Base-by-base conservation (phyloP, 2,113 vertebrate species). In the Ptychochromis oligacanthus region DNA sequence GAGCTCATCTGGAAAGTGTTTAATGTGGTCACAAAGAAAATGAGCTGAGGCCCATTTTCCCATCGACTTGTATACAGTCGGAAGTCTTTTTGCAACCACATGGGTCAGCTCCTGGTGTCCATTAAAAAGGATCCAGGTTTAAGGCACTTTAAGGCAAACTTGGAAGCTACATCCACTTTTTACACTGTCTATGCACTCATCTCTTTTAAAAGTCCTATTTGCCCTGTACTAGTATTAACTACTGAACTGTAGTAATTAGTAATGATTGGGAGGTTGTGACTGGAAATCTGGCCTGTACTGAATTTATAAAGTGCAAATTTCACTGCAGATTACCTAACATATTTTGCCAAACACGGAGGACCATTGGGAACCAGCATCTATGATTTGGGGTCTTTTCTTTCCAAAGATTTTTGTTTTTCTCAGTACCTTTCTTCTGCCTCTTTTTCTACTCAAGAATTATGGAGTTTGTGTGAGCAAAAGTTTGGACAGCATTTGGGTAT, bases 361-460 rank as follows among this genome's bases (percentile, higher is more conserved):
- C 46, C 67, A 34, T 11, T 54, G 26, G 31, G 46, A 34, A 26
- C 9, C 26, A 9, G 46, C 11, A 1, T 34, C 65, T 72, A 10
- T 4, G 11, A 72, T 72, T 72, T 72, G 67, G 31, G 46, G 26
- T 54, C 67, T 72, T 34, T 72, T 72, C 46, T 72, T 54, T 72
- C 26, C 46, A 52, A 14, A 46, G 28, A 8, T 54, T n/a, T 52
- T 36, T 36, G 6, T 8, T 36, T 4, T 49, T 54, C 10, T 6
- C 4, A 5, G 38, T 72, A 24, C 31, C 2, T 72, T 52, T 1
- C 0, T 72, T 46, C 26, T 9, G 24, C 67, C 46, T 72, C 43
- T 72, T 13, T 72, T 31, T 72, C 26, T 72, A 15, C 65, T 13
- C 28, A 40, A 72, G 4, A 31, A 3, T 72, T 72, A 18, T 31